Evolutionary conservation across 2,888 invertebrate species (phyloP).

Genomic region (Sisyra nigra): DNA sequence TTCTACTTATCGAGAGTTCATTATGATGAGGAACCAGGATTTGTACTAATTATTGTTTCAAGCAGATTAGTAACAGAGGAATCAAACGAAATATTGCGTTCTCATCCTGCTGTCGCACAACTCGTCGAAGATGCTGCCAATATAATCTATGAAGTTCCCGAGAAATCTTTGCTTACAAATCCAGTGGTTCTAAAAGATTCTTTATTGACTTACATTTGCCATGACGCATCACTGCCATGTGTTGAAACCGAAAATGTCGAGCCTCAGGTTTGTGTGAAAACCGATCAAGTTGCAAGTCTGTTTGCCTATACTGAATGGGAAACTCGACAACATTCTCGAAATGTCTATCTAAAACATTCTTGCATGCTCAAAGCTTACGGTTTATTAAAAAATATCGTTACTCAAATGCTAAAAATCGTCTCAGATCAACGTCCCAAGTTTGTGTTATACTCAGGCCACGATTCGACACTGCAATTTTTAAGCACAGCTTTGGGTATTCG

Average conservation of each 20-base stretch:
- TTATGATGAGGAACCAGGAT: no score
- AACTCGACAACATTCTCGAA: conserved; percentile 40
- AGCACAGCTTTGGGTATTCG: conserved; percentile 62
- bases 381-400: conserved; percentile 63
- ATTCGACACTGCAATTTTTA: conserved; percentile 75
- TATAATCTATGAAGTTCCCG: conserved; percentile 48
- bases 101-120: conserved; percentile 57
- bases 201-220: conserved; percentile 70
- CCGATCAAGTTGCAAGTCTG: conserved; percentile 58
- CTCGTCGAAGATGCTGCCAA: conserved; percentile 48
- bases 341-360: conserved; percentile 41
- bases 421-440: conserved; percentile 58
- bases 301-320: conserved; percentile 76
- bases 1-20: no score
- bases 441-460: conserved; percentile 58
- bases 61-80: conserved; percentile 39
- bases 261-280: conserved; percentile 39
- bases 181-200: conserved; percentile 65
- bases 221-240: conserved; percentile 67
- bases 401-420: conserved; percentile 67
- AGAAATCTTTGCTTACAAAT: conserved; percentile 41
- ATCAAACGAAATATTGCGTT: conserved; percentile 45
- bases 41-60: conserved; percentile 15
- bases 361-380: conserved; percentile 67
- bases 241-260: conserved; percentile 30